Evolutionary conservation across 1,140 invertebrate species (phyloP), one percentile per base, ranked within the genome.

Genomic region (Bombyx mandarina): DNA sequence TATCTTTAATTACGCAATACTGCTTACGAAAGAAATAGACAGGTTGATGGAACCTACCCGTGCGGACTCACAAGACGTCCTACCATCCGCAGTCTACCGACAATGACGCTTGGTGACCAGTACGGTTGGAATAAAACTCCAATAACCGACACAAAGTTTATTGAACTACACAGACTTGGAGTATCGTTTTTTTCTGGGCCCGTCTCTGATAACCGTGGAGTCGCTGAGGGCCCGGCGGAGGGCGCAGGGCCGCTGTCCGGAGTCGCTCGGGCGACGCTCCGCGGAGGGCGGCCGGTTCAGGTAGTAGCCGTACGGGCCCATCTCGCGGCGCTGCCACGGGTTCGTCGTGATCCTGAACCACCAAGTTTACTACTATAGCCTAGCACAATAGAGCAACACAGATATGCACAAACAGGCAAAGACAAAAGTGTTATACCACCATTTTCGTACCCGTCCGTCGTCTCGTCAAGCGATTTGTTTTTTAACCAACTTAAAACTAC

Each of bases 281-380:
- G 66, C 65, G 1, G 73, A 58, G 8, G 73, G 65, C 0, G 83
- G 84, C 1, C 84, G 63, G 66, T 75, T 79, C 9, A 86, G 69
- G 56, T 86, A 86, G 61, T 86, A 86, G 8, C 80, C 83, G 60
- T 83, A 82, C 0, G 82, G 72, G 2, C 83, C 83, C 82, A 86
- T 78, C 57, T 86, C 83, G 1, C 80, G 72, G 4, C 81, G 73
- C 26, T 79, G 79, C 79, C 80, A 83, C 0, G 83, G 83, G 18
- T 64, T 81, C 18, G 79, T 77, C 5, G 80, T 86, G 48, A 75
- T 72, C 72, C 72, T 75, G 63, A 4, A 9, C 18, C 4, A 54
- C 12, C 43, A 44, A 45, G 12, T 1, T 44, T 44, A 4, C 8
- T 26, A 51, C 1, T 51, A 22, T 18, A 18, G 12, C 12, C 12